A percentile compares a stretch with the other conserved stretches of the same genome.
phyloP scores from a whole-genome alignment of 2,888 invertebrate genomes.

The Heteromurus nitidus region DNA sequence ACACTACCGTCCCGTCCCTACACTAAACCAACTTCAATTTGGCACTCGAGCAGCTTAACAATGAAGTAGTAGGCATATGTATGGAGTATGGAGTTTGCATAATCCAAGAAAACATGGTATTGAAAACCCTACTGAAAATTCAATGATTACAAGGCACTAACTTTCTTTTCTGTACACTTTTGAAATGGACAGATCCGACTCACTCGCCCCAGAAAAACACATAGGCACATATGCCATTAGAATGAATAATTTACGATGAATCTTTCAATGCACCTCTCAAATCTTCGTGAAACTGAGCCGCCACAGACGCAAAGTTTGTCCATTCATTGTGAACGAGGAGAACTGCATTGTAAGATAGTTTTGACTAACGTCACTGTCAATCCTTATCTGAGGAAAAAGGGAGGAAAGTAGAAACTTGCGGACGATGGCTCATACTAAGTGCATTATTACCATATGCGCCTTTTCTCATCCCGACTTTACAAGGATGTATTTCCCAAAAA shows the following conservation, averaged over 20 bases:
- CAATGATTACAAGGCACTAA: conserved; percentile 22
- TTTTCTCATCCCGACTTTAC: too few relatives aligned
- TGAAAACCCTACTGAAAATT: conserved; percentile 21
- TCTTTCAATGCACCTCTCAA: conserved; percentile 7
- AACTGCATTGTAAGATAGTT: background rate
- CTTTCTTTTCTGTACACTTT: conserved; percentile 14
- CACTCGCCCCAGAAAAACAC: background rate
- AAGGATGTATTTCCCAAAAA: conserved; percentile 10
- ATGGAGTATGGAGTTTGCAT: background rate
- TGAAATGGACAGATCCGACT: background rate
- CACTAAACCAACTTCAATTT: too few relatives aligned
- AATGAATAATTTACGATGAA: conserved; percentile 9
- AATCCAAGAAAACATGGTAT: background rate
- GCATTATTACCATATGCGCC: background rate
- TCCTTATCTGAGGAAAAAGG: background rate
- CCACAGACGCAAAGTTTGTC: too few relatives aligned
- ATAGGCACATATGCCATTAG: background rate
- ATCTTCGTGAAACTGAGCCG: too few relatives aligned
- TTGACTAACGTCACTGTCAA: background rate
- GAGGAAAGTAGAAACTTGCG: background rate
- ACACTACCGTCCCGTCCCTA: too few relatives aligned
- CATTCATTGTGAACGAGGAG: too few relatives aligned
- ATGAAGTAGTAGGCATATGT: background rate
- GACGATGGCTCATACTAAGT: background rate
- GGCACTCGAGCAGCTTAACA: too few relatives aligned